Conservation (phyloP, 2,888 invertebrate species). For the Torymus texanus region DNA sequence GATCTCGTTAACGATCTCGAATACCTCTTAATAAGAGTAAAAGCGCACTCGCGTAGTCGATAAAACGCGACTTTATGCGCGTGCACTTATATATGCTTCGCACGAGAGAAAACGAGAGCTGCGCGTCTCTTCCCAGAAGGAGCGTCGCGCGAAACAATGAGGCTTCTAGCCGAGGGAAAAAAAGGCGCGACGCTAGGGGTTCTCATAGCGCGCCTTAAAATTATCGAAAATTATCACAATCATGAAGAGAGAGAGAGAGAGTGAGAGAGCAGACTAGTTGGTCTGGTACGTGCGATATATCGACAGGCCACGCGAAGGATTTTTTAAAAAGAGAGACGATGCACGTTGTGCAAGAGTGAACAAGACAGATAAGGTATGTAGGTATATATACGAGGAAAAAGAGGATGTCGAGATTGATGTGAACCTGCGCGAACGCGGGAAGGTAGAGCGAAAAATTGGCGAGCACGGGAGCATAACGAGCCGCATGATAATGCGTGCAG, state of each 20-base stretch:
- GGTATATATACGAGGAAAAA: constrained; percentile 8
- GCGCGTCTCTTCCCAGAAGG: constrained; percentile 41
- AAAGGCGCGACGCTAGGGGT: constrained; percentile 21
- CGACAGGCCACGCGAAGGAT: constrained; percentile 17
- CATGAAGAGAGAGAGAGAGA: constrained; percentile 2
- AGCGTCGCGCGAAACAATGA: constrained; percentile 43
- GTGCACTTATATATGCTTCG: neutral
- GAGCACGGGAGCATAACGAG: constrained; percentile 35
- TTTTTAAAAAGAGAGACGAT: neutral
- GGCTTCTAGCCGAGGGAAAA: neutral
- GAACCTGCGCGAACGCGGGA: neutral
- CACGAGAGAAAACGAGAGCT: neutral
- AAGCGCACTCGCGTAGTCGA: constrained; percentile 19
- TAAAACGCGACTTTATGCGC: constrained; percentile 27
- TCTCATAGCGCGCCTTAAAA: constrained; percentile 52
- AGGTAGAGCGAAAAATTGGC: constrained; percentile 26
- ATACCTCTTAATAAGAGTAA: constrained; percentile 45
- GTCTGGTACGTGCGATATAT: neutral
- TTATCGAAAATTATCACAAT: constrained; percentile 55
- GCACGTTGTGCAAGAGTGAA: neutral
- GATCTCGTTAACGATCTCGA: constrained; percentile 36
- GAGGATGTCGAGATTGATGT: constrained; percentile 47
- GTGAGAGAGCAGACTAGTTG: neutral
- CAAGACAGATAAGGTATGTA: too few relatives aligned
- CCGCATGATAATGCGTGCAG: constrained; percentile 1